Evolutionary conservation across 2,888 invertebrate species (phyloP), one percentile per base, ranked within the genome.

Genomic region (Scaeva pyrastri): DNA sequence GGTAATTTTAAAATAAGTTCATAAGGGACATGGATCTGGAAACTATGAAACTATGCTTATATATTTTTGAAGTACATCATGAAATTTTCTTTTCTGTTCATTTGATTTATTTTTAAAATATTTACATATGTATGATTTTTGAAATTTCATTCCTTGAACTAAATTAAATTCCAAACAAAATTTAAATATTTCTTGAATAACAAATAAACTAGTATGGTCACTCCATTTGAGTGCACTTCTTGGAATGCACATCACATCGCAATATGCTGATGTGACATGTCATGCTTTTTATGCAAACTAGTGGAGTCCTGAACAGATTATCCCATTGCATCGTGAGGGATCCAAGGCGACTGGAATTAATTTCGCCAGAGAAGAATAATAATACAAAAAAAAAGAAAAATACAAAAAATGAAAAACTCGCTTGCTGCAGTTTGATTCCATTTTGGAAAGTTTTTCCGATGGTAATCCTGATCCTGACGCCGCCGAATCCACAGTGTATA

Each of bases 221-320:
- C 41, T 19, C 10, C 21, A 36, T 21, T 16, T 2, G 1, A 31
- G 4, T 39, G 14, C 10, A 16, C n/a, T 31, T 31, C 31, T 31
- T 31, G 56, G 6, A 68, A 64, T 50, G 64, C 55, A 52, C 31
- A 7, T 45, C 41, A 52, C 45, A 7, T 45, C 41, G 41, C 36
- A 21, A 41, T 7, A 26, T 41, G 16, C 11, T 56, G 31, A 71
- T 55, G 62, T 8, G 31, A 31, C 26, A 19, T 39, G 52, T 48
- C 31, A 76, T 56, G 48, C 43, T 55, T 64, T n/a, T 58, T 43
- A 77, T 76, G 19, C 81, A 58, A 77, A 12, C 16, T 56, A 50
- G 12, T 36, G 31, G 8, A 58, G 31, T 36, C 31, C 39, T 39
- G 21, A 39, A 39, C 68, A 60, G 72, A 68, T 82, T 82, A 73